Base-by-base conservation (phyloP, 2,113 vertebrate genomes). In the Leptobrachium leishanense region DNA sequence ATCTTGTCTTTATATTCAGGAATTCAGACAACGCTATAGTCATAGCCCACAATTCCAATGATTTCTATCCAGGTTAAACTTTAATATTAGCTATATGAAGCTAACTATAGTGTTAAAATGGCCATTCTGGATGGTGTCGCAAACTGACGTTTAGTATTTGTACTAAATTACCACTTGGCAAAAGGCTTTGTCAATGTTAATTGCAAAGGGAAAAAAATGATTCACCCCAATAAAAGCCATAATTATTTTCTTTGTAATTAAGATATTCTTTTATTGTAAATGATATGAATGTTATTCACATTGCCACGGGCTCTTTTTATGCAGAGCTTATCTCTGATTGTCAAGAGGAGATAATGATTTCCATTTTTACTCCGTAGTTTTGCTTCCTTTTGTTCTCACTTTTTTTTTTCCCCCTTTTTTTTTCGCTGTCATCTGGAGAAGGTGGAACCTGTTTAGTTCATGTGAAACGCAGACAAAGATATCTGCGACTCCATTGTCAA, bases 161-260 rank as follows among this genome's bases (percentile, higher is more conserved):
- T 68, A 62, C 72, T 74, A 81, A 81, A 81, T 81, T 81, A 81
- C 71, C 64, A 74, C 78, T 81, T 74, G 78, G 77, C 65, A 81
- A 68, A 74, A 68, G 72, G 43, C 78, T 74, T 81, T 81, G 78
- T 81, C 78, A 81, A 72, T 54, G 15, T 1, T 81, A 81, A 81
- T 81, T 81, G 72, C 78, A 81, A 74, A 62, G 64, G 71, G 50
- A 80, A 81, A 67, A 81, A 81, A 73, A 53, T 40, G 46, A 74
- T 74, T 81, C 78, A 73, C 78, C 78, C 78, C 78, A 74, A 74
- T 81, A 68, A 63, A 81, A 81, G 78, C 71, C 78, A 81, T 81
- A 81, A 81, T 81, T 81, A 81, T 81, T 81, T 81, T 74, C 78
- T 81, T 81, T 81, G 78, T 74, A 81, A 81, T 81, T 81, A 81